Evolutionary conservation across 2,113 vertebrate species (phyloP), one percentile per base, ranked within the genome.

Genomic region (Dasyprocta punctata): DNA sequence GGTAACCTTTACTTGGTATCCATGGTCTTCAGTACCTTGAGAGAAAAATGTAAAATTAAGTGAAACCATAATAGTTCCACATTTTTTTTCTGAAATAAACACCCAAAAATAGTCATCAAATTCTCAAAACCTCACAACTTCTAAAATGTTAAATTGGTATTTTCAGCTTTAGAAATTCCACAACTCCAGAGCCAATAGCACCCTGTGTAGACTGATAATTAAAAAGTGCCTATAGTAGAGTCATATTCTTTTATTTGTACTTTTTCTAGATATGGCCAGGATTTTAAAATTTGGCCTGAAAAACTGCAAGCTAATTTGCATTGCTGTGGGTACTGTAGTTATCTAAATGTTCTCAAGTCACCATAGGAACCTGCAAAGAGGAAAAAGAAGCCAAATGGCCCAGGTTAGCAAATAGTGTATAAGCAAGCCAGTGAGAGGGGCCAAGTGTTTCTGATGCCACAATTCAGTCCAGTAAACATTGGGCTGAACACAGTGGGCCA

Each of bases 1-100:
- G 9, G 11, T 36, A 7, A 61, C 0, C 24, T 83, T 84, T 30
- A 49, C 30, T 73, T 85, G 36, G 0, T 9, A 54, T 71, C 28
- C 41, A 10, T 36, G 61, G 7, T 26, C 4, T 83, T 89, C 58
- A 47, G 19, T 61, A 38, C 38, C 54, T 63, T 93, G 60, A 67
- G 33, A 90, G 49, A 77, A 93, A 91, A 93, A 93, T 9, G 86
- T n/a, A 38, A 19, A 54, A 91, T 94, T 44, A 85, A 90, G 52
- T 93, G 52, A 65, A 60, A 95, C 17, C 36, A 10, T 28, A 77
- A 1, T 47, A 9, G 69, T 1, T 49, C 4, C 81, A 0, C 28
- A 4, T 22, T 49, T 10, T 80, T 60, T 60, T 38, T 1, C 56
- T 36, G 3, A 63, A 89, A 65, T 58, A 14, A 95, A 5, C 36